These are phyloP conservation scores for Potorous gilbertii DNA, from an alignment of 2,797 vertebrate genomes.

Conservation along the genomic window DNA sequence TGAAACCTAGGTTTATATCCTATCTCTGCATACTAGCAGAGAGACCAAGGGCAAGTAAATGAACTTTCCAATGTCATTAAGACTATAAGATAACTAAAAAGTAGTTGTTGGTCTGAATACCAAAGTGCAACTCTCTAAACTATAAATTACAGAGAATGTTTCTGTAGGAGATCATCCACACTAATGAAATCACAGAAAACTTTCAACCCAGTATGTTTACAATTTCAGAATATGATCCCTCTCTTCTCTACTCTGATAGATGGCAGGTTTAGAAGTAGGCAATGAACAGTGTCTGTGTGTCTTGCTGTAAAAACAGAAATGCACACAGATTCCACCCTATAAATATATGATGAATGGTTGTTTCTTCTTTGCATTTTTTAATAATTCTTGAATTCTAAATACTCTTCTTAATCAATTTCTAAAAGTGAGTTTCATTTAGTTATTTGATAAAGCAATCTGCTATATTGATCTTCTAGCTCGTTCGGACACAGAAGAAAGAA, in stretches of 20 bases:
- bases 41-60: neutral
- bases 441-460: neutral
- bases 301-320: conserved; percentile 20
- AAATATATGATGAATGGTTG: neutral
- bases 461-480: conserved; percentile 6
- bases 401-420: neutral
- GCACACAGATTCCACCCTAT: neutral
- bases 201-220: neutral
- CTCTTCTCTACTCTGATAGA: neutral
- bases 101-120: neutral
- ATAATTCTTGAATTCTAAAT: neutral
- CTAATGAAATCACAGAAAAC: neutral
- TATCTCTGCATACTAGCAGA: neutral
- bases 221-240: neutral
- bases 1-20: neutral
- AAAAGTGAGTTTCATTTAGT: neutral
- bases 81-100: neutral
- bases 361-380: neutral
- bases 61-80: neutral
- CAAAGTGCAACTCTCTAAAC: neutral
- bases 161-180: neutral
- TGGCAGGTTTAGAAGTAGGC: neutral
- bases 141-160: neutral
- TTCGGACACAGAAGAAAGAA: neutral
- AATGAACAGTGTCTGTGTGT: conserved; percentile 15